phyloP scores from a whole-genome alignment of 2,113 vertebrate genomes.

The Polyodon spathula region DNA sequence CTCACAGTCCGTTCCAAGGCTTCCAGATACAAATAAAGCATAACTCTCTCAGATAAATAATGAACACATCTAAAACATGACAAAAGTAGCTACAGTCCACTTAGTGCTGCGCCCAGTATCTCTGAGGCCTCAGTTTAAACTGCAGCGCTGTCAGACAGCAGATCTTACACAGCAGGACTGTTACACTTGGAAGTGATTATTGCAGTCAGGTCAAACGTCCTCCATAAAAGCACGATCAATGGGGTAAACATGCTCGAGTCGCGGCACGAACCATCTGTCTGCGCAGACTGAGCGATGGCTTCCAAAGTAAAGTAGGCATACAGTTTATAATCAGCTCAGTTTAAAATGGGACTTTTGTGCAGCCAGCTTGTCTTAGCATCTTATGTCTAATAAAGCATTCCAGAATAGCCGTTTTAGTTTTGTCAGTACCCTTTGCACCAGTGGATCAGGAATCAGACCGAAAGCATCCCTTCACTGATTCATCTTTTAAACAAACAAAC shows the following conservation, averaged over 20 bases:
- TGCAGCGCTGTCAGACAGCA: neutral
- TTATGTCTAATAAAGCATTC: slow-evolving; percentile 20
- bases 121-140: too few species aligned
- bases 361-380: slow-evolving; percentile 20
- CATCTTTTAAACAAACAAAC: too few species aligned
- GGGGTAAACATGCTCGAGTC: neutral
- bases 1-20: too few species aligned
- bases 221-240: neutral
- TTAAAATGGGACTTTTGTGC: slow-evolving; percentile 43
- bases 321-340: slow-evolving; percentile 30
- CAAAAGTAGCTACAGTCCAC: too few species aligned
- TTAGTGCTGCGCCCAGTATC: too few species aligned
- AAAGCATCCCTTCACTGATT: too few species aligned
- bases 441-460: too few species aligned
- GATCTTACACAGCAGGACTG: neutral
- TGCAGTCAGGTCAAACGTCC: neutral
- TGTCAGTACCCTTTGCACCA: neutral
- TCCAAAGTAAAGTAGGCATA: neutral
- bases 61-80: too few species aligned
- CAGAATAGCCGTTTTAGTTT: slow-evolving; percentile 17
- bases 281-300: neutral
- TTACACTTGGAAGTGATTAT: slow-evolving; percentile 24
- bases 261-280: slow-evolving; percentile 29
- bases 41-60: too few species aligned
- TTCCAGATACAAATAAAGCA: too few species aligned